phyloP scores from a whole-genome alignment of 2,888 invertebrate genomes.

The Torymus aiolomorphi region DNA sequence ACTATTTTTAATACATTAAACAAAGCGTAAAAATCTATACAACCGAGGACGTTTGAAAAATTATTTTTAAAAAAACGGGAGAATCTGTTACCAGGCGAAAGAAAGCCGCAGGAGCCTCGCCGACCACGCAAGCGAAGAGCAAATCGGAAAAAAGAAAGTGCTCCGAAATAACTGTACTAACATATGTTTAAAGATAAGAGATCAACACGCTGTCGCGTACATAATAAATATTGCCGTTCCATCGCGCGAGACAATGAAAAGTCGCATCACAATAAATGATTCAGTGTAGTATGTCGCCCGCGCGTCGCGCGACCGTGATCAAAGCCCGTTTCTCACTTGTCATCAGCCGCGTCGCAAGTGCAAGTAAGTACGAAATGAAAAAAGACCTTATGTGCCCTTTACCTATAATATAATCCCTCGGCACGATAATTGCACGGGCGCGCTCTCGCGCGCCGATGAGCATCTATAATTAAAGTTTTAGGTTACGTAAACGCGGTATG shows the following conservation, averaged over 20 bases:
- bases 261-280: constrained; percentile 10
- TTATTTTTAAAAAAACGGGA: neutral
- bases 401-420: constrained; percentile 11
- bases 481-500: constrained; percentile 48
- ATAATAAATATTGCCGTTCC: neutral
- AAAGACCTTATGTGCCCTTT: neutral
- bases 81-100: constrained; percentile 10
- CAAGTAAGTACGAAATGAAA: neutral
- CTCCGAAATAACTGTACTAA: constrained; percentile 15
- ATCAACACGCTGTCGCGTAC: neutral
- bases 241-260: constrained; percentile 15
- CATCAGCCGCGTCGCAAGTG: neutral
- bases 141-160: constrained; percentile 1
- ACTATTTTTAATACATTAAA: constrained; percentile 20
- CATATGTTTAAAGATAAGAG: constrained; percentile 30
- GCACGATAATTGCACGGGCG: too few species aligned
- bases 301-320: neutral
- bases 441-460: neutral
- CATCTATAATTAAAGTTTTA: constrained; percentile 53
- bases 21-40: constrained; percentile 32
- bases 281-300: neutral
- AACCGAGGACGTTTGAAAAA: constrained; percentile 16
- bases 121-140: neutral
- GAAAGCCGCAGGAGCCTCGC: too few species aligned
- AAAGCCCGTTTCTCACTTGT: neutral